A percentile compares a stretch with the other conserved stretches of the same genome.
Conservation (phyloP, 1,140 invertebrate species). For the Sinella curviseta region DNA sequence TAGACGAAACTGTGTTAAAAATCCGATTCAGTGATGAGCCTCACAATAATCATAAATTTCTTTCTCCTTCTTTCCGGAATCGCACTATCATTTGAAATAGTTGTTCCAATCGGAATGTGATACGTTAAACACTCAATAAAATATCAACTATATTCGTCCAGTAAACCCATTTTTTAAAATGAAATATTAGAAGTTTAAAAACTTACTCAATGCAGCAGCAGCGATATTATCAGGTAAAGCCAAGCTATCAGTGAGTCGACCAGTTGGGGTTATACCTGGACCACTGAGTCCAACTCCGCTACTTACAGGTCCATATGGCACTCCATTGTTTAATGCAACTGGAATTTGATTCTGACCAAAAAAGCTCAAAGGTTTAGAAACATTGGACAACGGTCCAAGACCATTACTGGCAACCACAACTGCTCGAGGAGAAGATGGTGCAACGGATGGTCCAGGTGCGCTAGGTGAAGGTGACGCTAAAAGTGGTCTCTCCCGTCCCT, state of each 20-base stretch:
- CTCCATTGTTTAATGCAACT: not conserved
- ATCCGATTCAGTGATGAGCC: no score
- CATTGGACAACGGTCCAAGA: not conserved
- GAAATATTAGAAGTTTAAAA: not conserved
- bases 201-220: not conserved
- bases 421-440: not conserved
- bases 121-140: not conserved
- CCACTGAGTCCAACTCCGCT: not conserved
- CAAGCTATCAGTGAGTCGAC: not conserved
- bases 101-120: no score
- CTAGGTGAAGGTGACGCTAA: not conserved
- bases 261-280: not conserved
- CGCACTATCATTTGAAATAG: no score
- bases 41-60: no score
- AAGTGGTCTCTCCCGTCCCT: not conserved
- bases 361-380: not conserved
- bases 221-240: conserved; percentile 1
- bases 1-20: no score
- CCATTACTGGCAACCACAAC: not conserved
- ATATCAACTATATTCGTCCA: not conserved
- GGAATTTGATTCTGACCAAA: conserved; percentile 8
- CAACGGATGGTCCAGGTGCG: not conserved
- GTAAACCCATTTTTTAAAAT: not conserved
- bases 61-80: no score
- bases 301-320: not conserved